Base-by-base conservation (phyloP, 2,797 vertebrate genomes). In the Adrianichthys oophorus region DNA sequence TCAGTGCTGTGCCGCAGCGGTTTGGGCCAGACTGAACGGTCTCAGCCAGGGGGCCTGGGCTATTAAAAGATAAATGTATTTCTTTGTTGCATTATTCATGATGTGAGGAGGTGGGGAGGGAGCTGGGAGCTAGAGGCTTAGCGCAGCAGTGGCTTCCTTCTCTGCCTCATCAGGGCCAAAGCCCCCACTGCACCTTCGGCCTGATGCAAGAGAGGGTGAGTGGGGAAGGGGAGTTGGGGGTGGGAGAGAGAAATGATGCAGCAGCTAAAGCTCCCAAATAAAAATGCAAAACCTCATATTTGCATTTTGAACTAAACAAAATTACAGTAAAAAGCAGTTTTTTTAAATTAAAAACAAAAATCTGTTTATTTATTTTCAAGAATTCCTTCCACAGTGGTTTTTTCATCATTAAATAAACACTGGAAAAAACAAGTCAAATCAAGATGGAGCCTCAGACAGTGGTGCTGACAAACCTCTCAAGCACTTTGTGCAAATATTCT, bases 61-160 rank as follows among this genome's bases (percentile, higher is more conserved):
- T 91, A 92, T 92, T 92, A 92, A 92, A 92, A 93, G 91, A 93
- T 91, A 93, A 91, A 93, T 92, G 89, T 93, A 91, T 92, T 91
- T 92, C 82, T 84, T 88, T 87, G 69, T 83, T 93, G 87, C 90
- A 93, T 93, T 93, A 93, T 93, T 92, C 92, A 93, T 93, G 88
- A 92, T 80, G 78, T 47, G 80, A 84, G 81, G 86, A 88, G 84
- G 79, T 86, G 72, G 82, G 76, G 83, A 78, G 78, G 70, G 77
- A 77, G 78, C 74, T 68, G 79, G 2, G 79, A 89, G 85, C 75
- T 71, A 76, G 85, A 82, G 80, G 90, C 88, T 90, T 90, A 91
- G 79, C 86, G 65, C 84, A 88, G 88, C 85, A 81, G 88, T 85
- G 83, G 75, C 84, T 87, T 80, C 84, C 84, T 75, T 59, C 81